Evolutionary conservation across 1,140 invertebrate species (phyloP).

Genomic region (Drosophila lini): DNA sequence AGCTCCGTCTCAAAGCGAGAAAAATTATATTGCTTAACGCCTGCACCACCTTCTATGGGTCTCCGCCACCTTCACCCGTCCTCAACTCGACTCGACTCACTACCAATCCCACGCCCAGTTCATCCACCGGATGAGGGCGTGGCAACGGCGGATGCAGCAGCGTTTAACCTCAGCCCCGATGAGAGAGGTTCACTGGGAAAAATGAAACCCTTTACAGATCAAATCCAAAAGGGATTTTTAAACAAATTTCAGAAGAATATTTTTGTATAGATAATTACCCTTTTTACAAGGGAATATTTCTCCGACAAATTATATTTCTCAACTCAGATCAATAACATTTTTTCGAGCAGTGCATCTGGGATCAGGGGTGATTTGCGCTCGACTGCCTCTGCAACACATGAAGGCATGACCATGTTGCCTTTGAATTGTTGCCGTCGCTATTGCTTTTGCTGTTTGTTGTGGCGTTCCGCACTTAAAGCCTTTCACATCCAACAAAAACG

Average conservation of each 20-base stretch:
- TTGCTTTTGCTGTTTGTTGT: conserved; percentile 67
- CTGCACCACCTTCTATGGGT: conserved; percentile 17
- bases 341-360: conserved; percentile 17
- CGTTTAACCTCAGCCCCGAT: conserved; percentile 55
- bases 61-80: background rate
- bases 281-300: background rate
- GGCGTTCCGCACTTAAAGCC: conserved; percentile 67
- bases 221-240: background rate
- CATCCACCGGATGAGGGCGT: conserved; percentile 43
- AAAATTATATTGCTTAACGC: conserved; percentile 74
- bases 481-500: conserved; percentile 59
- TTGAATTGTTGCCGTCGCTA: conserved; percentile 49
- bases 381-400: conserved; percentile 64
- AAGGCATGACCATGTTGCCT: conserved; percentile 39
- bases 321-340: background rate
- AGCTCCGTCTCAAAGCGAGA: conserved; percentile 73
- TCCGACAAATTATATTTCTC: too few species aligned
- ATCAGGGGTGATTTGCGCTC: conserved; percentile 57
- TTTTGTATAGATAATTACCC: background rate
- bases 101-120: conserved; percentile 19
- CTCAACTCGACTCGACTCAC: conserved; percentile 1
- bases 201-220: background rate
- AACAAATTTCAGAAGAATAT: background rate
- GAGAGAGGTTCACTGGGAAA: conserved; percentile 10
- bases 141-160: conserved; percentile 60